Conservation (phyloP, 2,888 invertebrate genomes). For the Entomobrya proxima region DNA sequence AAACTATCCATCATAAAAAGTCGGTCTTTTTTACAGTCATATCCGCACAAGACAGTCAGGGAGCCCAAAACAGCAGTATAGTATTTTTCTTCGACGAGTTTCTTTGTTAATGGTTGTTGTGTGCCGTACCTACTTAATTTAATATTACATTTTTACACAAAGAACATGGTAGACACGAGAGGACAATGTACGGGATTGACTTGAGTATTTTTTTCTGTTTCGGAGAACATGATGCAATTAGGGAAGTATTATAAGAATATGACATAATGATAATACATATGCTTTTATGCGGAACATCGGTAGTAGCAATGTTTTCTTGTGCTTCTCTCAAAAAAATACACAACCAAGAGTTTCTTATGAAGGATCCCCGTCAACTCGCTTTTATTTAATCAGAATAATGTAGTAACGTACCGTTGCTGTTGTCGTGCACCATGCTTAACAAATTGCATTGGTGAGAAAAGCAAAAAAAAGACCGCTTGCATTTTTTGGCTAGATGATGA, state of each 20-base stretch:
- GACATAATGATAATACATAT: not conserved
- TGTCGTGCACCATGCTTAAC: not conserved
- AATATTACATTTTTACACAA: not conserved
- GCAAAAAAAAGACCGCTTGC: not conserved
- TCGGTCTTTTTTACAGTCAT: constrained; percentile 10
- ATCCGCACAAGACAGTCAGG: not conserved
- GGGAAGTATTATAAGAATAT: constrained; percentile 29
- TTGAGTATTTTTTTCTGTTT: constrained; percentile 8
- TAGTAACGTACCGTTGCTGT: not conserved
- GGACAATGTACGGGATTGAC: constrained; percentile 6
- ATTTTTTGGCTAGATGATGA: constrained; percentile 17
- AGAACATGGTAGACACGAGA: not conserved
- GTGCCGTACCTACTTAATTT: constrained; percentile 1
- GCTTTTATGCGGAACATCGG: not conserved
- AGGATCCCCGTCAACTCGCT: not conserved
- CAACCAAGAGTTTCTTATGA: not conserved
- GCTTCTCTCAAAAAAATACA: not conserved
- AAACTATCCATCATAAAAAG: constrained; percentile 38
- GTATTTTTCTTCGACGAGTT: not conserved
- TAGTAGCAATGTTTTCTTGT: not conserved
- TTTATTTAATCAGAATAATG: constrained; percentile 27
- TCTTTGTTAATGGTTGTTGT: not conserved
- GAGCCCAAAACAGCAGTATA: not conserved
- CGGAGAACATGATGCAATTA: constrained; percentile 52
- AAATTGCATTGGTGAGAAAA: not conserved